Evolutionary conservation across 2,113 vertebrate species (phyloP).

Genomic region (Cairina moschata): DNA sequence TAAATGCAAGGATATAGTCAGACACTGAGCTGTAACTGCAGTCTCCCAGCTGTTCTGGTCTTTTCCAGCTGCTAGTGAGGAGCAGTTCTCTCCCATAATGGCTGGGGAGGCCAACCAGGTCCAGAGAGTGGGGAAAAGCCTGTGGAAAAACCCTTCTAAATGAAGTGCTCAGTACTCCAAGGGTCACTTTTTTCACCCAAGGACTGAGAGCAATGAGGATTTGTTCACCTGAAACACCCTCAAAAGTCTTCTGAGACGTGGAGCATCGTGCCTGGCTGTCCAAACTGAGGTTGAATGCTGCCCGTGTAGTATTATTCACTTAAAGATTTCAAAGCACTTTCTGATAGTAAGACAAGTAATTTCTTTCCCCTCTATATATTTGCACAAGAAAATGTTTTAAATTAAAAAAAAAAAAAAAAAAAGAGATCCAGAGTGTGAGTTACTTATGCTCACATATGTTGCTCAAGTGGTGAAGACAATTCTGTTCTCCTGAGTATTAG

Average conservation of each 20-base stretch:
- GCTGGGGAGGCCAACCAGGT: not conserved
- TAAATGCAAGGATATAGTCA: not conserved
- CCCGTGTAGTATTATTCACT: not conserved
- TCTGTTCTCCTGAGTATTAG: not conserved
- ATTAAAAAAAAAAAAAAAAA: not conserved
- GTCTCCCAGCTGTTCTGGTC: not conserved
- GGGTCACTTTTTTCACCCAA: not conserved
- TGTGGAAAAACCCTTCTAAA: not conserved
- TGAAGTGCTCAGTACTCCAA: accelerated
- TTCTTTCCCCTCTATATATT: not conserved
- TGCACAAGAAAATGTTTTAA: not conserved
- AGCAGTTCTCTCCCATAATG: not conserved
- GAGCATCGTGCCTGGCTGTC: not conserved
- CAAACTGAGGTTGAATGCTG: not conserved
- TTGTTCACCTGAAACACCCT: not conserved
- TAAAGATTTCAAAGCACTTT: conserved; percentile 1
- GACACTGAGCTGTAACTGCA: not conserved
- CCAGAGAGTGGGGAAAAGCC: not conserved
- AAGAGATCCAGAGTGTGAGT: not conserved
- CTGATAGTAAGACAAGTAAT: not conserved
- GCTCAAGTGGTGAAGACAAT: not conserved
- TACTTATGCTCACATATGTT: not conserved
- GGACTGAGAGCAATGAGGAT: not conserved
- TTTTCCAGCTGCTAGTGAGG: not conserved
- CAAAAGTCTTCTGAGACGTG: not conserved